Evolutionary conservation across 2,888 invertebrate genomes (phyloP), one percentile per base, ranked within the genome.

Genomic region (Mesoligia furuncula): DNA sequence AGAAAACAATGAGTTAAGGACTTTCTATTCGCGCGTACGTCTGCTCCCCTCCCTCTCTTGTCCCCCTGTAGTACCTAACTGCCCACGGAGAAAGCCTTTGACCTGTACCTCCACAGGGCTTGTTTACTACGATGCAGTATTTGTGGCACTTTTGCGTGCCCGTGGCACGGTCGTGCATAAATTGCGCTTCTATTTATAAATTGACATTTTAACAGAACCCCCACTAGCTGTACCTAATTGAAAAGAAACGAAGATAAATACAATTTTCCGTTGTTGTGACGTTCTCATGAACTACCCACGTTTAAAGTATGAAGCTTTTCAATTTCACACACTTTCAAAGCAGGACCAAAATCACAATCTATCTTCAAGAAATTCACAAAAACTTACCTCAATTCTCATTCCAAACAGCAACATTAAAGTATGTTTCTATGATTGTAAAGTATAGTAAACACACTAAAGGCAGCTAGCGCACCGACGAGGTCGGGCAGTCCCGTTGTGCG

Each of bases 1-100:
- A 92, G 95, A 94, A 95, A 95, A 96, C 95, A 96, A 96, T 95
- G 91, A 93, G 86, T 88, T 85, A 89, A 92, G 92, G 93, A 95
- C 95, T 96, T 96, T 96, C 96, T 95, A 94, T 88, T 91, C 89
- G 92, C 93, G 92, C 93, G 93, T 93, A 91, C 91, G 91, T 89
- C 90, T 90, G 85, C 84, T 85, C 84, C 88, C 77, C 90, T 86
- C 88, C 86, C 81, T 86, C 76, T 88, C 87, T 48, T 54, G 24
- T 17, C 15, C 89, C 89, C 88, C 87, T 89, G 84, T 88, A 88
- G 85, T 90, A 90, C 87, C 84, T 84, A 86, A 90, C 92, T 94
- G 93, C 90, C 93, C 94, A 94, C 91, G 91, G 94, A 93, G 95
- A 95, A 95, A 95, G 95, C 95, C 95, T 95, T 95, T 95, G 95